A percentile compares a stretch with the other conserved stretches of the same genome.
These are phyloP conservation scores for Ispidina lecontei DNA, from an alignment of 2,797 vertebrate species.

Conservation along the genomic window DNA sequence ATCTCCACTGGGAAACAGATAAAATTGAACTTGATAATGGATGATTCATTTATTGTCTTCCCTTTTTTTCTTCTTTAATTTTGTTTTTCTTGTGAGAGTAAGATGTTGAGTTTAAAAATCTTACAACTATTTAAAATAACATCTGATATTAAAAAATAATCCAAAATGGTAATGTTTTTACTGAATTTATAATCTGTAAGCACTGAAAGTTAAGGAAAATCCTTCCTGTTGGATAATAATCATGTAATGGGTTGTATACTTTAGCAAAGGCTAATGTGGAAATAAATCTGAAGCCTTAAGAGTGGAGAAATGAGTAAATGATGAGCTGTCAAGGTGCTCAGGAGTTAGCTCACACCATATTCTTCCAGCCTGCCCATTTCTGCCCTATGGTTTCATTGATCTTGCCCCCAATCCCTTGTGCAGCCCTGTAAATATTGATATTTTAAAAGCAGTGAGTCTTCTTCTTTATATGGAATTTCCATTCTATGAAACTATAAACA, in stretches of 20 bases:
- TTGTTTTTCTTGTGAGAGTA: not conserved
- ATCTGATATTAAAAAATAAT: not conserved
- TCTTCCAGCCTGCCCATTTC: not conserved
- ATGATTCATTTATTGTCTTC: not conserved
- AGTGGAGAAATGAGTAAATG: not conserved
- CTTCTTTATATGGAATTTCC: not conserved
- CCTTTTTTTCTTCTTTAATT: not conserved
- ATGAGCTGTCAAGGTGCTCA: not conserved
- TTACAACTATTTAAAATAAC: not conserved
- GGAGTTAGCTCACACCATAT: not conserved
- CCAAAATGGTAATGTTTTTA: not conserved
- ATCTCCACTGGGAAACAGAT: not conserved
- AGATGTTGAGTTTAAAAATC: not conserved
- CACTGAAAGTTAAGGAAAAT: not conserved
- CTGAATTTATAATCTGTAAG: too few relatives aligned
- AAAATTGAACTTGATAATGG: not conserved
- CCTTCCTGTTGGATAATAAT: not conserved
- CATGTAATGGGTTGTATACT: not conserved
- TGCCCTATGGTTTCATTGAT: not conserved
- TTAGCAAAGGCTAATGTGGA: not conserved
- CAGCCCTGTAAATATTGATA: not conserved
- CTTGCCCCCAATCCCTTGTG: not conserved
- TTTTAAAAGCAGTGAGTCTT: not conserved
- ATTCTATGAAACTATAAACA: not conserved
- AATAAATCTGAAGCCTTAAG: not conserved